Evolutionary conservation across 2,888 invertebrate species (phyloP).

Genomic region (Pocota personata): DNA sequence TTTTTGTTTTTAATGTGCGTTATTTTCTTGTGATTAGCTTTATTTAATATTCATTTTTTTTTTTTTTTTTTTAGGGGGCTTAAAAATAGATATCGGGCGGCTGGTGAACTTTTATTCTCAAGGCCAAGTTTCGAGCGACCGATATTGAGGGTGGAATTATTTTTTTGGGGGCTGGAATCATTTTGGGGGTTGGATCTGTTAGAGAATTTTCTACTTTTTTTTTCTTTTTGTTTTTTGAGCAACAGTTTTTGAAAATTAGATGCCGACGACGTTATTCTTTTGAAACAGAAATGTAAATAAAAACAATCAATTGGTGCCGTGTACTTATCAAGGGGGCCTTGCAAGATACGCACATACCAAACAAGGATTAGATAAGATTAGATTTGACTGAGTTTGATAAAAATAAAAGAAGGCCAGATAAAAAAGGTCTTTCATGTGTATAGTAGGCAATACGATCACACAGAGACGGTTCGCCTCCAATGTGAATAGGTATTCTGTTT

Average conservation of each 20-base stretch:
- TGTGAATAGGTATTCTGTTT: neutral
- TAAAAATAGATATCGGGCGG: slow-evolving; percentile 58
- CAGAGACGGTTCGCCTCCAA: neutral
- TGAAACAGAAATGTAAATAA: neutral
- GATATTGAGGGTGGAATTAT: slow-evolving; percentile 7
- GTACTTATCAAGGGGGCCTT: slow-evolving; percentile 11
- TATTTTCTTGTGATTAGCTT: slow-evolving; percentile 45
- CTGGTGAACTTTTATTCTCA: slow-evolving; percentile 60
- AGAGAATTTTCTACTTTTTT: neutral
- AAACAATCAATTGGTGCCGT: neutral
- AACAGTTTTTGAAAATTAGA: neutral
- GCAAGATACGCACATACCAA: slow-evolving; percentile 3
- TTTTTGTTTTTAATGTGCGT: slow-evolving; percentile 2
- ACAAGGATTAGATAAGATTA: slow-evolving; percentile 39
- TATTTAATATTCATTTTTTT: slow-evolving; percentile 32
- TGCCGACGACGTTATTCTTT: neutral
- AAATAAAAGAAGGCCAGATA: neutral
- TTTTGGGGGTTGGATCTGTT: neutral
- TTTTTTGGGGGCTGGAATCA: neutral
- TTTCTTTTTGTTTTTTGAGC: neutral
- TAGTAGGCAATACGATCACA: neutral
- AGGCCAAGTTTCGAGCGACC: slow-evolving; percentile 40
- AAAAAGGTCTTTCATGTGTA: neutral
- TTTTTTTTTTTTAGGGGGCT: slow-evolving; percentile 3
- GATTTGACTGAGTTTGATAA: neutral